Conservation (phyloP, 2,797 vertebrate species). For the Margarornis squamiger region DNA sequence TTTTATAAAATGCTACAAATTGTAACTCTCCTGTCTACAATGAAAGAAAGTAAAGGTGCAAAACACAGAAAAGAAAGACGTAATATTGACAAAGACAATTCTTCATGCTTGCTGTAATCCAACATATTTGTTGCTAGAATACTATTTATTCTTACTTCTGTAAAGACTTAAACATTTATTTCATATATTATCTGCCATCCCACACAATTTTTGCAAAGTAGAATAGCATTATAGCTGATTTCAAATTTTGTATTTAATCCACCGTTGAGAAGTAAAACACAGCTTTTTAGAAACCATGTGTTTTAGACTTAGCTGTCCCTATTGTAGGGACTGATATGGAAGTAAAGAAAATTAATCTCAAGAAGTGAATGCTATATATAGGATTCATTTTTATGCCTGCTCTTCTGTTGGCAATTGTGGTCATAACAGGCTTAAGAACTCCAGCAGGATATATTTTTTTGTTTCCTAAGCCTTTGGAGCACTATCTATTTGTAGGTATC, state of each 20-base stretch:
- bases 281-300: not conserved
- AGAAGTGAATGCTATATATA: constrained; percentile 29
- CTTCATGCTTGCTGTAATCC: not conserved
- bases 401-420: constrained; percentile 30
- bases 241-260: not conserved
- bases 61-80: not conserved
- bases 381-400: not conserved
- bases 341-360: not conserved
- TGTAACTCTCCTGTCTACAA: not conserved
- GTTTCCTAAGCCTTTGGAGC: constrained; percentile 43
- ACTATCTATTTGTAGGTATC: constrained; percentile 61
- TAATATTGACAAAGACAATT: not conserved
- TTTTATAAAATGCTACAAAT: not conserved
- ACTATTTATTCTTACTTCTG: not conserved
- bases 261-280: not conserved
- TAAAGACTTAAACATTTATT: not conserved
- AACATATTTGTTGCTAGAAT: not conserved
- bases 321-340: not conserved
- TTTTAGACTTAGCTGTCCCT: not conserved
- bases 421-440: constrained; percentile 24
- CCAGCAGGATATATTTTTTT: constrained; percentile 27
- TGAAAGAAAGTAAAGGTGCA: not conserved
- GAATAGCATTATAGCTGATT: not conserved
- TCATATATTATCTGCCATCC: not conserved
- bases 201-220: not conserved